phyloP scores from a whole-genome alignment of 2,797 vertebrate genomes.

The Mycteria americana region DNA sequence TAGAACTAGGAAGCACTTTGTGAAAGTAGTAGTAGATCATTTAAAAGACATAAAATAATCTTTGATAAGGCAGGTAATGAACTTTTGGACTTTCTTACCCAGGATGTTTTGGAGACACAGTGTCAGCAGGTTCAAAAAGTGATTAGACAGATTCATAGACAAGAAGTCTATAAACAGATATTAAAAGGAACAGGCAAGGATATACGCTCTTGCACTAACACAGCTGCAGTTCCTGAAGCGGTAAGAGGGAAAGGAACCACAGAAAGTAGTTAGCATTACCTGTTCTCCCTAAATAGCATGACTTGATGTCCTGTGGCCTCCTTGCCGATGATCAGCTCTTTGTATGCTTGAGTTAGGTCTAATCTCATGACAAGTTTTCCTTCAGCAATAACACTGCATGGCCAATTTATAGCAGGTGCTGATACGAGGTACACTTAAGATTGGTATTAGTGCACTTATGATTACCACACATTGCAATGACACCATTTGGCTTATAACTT shows the following conservation, averaged over 20 bases:
- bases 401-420: background rate
- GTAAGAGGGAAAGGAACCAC: background rate
- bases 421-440: background rate
- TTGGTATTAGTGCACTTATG: background rate
- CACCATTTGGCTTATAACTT: background rate
- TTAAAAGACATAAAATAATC: background rate
- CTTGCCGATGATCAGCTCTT: background rate
- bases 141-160: background rate
- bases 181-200: background rate
- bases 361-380: background rate
- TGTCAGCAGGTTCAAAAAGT: background rate
- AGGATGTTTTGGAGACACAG: background rate
- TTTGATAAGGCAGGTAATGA: background rate
- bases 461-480: background rate
- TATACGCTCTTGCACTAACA: background rate
- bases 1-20: background rate
- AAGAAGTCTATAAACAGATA: background rate
- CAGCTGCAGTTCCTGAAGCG: background rate
- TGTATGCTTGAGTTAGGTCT: background rate
- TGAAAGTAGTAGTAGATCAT: background rate
- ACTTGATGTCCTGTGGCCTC: background rate
- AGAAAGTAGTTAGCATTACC: background rate
- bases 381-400: background rate
- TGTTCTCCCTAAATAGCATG: background rate
- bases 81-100: background rate